Base-by-base conservation (phyloP, 2,888 invertebrate species). In the Adela reaumurella region DNA sequence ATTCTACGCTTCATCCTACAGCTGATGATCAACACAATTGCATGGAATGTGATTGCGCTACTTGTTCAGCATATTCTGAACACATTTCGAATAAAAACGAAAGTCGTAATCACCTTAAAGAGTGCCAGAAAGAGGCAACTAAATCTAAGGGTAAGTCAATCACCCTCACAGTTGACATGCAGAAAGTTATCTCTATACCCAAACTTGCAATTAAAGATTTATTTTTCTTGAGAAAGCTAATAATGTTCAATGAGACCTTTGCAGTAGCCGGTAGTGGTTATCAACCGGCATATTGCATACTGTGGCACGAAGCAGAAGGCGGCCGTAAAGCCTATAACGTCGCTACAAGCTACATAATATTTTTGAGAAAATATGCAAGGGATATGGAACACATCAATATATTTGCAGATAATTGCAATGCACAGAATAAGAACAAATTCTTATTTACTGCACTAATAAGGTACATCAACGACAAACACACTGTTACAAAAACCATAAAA, bases 351-450 rank as follows among this genome's bases (percentile, higher is more conserved):
- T 43, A 17, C 19, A 47, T 43, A 20, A 24, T 2, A 20, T 42
- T 19, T 19, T 17, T 42, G 20, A 16, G 24, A 47, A 20, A 43
- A 42, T 28, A 28, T 48, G 28, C 18, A 19, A 18, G 48, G 20
- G 18, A 44, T 45, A 20, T 43, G 18, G 48, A 48, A 28, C 17
- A 17, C 18, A 18, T 46, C 18, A 29, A 28, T 24, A 42, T 50
- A 48, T 47, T 35, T 24, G 44, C 20, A n/a, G 51, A 53, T 44
- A 53, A 55, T 17, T 54, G 53, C 46, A 53, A 50, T 43, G 51
- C 54, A 20, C 54, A 56, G 49, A 56, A 54, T 47, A 56, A 56
- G 48, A 54, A 56, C 46, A 53, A 52, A n/a, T n/a, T n/a, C n/a
- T n/a, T n/a, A n/a, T n/a, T n/a, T n/a, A n/a, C n/a, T n/a, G n/a